A percentile compares a stretch with the other conserved stretches of the same genome.
Evolutionary conservation across 2,797 vertebrate genomes (phyloP).

Genomic region (Enteromius paludinosus): DNA sequence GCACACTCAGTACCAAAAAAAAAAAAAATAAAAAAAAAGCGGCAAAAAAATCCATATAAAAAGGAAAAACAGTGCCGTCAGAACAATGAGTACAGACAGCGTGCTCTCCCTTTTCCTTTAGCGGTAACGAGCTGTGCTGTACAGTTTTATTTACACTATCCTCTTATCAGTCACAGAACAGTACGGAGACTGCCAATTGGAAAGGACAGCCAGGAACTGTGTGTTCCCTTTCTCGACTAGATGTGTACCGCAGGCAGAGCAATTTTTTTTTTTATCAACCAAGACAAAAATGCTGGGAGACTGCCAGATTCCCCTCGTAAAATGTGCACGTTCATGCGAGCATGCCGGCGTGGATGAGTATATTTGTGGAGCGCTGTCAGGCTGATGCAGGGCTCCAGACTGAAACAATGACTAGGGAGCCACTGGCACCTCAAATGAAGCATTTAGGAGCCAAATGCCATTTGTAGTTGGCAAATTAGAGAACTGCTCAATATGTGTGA

Average conservation of each 20-base stretch:
- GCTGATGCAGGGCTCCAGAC: slow-evolving; percentile 1
- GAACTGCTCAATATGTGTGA: neutral
- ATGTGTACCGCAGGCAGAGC: slow-evolving; percentile 77
- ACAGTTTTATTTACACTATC: slow-evolving; percentile 98
- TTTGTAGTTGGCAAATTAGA: slow-evolving; percentile 5
- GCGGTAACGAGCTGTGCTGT: slow-evolving; percentile 85
- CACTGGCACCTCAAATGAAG: slow-evolving; percentile 18
- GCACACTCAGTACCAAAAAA: slow-evolving; percentile 90
- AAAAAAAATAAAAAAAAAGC: slow-evolving; percentile 71
- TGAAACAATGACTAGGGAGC: slow-evolving; percentile 10
- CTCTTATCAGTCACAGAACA: slow-evolving; percentile 96
- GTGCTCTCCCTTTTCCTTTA: slow-evolving; percentile 69
- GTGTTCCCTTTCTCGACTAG: slow-evolving; percentile 88
- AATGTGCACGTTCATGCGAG: slow-evolving; percentile 43
- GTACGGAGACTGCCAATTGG: slow-evolving; percentile 89
- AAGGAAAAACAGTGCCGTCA: slow-evolving; percentile 80
- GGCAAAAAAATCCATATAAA: slow-evolving; percentile 83
- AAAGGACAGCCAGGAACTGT: slow-evolving; percentile 90
- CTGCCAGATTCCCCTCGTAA: slow-evolving; percentile 51
- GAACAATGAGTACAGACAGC: slow-evolving; percentile 96
- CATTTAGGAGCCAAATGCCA: slow-evolving; percentile 9
- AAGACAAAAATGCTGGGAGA: slow-evolving; percentile 66
- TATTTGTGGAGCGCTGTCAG: slow-evolving; percentile 26
- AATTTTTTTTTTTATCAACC: slow-evolving; percentile 58
- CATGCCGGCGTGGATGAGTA: slow-evolving; percentile 21